A percentile compares a stretch with the other conserved stretches of the same genome.
phyloP scores from a whole-genome alignment of 2,888 invertebrate species.

The Phrixothrix hirtus region DNA sequence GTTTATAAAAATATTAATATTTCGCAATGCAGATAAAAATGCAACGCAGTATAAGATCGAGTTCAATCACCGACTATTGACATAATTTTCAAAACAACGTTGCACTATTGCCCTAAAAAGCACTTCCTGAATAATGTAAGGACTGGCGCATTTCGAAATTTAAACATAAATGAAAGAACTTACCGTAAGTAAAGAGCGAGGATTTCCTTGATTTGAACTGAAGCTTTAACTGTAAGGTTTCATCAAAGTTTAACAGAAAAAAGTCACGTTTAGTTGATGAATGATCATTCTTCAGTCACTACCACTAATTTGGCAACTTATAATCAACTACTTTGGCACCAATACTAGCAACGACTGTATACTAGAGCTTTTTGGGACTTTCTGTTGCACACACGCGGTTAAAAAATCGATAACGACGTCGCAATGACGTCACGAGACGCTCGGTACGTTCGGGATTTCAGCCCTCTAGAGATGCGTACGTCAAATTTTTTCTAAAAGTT shows the following conservation, averaged over 20 bases:
- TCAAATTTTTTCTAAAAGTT: too few species aligned
- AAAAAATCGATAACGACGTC: slow-evolving; percentile 55
- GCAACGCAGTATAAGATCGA: slow-evolving; percentile 5
- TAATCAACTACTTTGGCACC: slow-evolving; percentile 35
- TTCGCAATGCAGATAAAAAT: slow-evolving; percentile 44
- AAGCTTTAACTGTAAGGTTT: too few species aligned
- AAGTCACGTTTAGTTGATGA: too few species aligned
- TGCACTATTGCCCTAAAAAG: slow-evolving; percentile 13
- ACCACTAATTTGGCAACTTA: too few species aligned
- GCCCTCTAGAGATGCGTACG: slow-evolving; percentile 27
- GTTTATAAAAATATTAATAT: too few species aligned
- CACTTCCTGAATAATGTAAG: too few species aligned
- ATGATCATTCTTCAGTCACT: too few species aligned
- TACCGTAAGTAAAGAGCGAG: too few species aligned
- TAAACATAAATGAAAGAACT: too few species aligned
- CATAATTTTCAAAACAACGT: slow-evolving; percentile 14
- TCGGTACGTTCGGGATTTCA: slow-evolving; percentile 23
- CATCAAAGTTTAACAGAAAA: too few species aligned
- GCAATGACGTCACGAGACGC: slow-evolving; percentile 54
- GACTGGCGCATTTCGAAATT: too few species aligned
- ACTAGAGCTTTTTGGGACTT: slow-evolving; percentile 44
- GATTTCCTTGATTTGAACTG: too few species aligned
- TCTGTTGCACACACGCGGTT: slow-evolving; percentile 53
- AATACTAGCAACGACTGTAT: slow-evolving; percentile 35
- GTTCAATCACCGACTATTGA: slow-evolving; percentile 28